Percentiles rank a stretch among this genome's conserved stretches.
Evolutionary conservation across 2,797 vertebrate species (phyloP).

Genomic region (Manis javanica): DNA sequence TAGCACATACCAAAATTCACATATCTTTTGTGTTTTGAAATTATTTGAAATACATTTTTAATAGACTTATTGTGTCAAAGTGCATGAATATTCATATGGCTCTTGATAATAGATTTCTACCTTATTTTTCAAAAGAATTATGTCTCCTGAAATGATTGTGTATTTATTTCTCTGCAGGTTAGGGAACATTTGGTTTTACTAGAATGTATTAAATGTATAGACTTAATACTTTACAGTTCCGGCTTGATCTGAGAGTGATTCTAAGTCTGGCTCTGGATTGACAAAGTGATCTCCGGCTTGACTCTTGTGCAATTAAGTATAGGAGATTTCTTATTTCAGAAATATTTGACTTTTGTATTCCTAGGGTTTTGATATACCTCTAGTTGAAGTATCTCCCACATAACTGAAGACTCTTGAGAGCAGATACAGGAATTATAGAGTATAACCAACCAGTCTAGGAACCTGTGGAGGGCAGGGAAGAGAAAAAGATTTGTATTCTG

Average conservation of each 20-base stretch:
- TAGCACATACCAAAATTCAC: not conserved
- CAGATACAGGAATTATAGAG: not conserved
- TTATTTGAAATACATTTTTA: not conserved
- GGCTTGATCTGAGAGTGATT: not conserved
- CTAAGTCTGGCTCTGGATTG: not conserved
- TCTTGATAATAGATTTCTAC: not conserved
- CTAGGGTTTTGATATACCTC: not conserved
- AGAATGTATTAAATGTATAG: not conserved
- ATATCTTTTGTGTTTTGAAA: not conserved
- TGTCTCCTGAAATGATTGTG: not conserved
- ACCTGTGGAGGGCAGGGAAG: not conserved
- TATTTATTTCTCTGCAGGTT: not conserved
- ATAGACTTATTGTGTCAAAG: not conserved
- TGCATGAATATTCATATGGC: not conserved
- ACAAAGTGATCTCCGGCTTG: not conserved
- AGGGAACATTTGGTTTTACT: not conserved
- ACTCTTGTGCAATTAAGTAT: not conserved
- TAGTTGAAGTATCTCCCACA: not conserved
- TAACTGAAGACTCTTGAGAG: not conserved
- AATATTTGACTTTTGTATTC: not conserved
- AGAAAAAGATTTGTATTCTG: not conserved
- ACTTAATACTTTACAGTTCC: not conserved
- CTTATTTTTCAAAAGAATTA: slow-evolving; percentile 12
- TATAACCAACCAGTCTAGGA: not conserved
- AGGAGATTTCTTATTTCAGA: not conserved